Conservation (phyloP, 2,113 vertebrate genomes). For the Guaruba guarouba region DNA sequence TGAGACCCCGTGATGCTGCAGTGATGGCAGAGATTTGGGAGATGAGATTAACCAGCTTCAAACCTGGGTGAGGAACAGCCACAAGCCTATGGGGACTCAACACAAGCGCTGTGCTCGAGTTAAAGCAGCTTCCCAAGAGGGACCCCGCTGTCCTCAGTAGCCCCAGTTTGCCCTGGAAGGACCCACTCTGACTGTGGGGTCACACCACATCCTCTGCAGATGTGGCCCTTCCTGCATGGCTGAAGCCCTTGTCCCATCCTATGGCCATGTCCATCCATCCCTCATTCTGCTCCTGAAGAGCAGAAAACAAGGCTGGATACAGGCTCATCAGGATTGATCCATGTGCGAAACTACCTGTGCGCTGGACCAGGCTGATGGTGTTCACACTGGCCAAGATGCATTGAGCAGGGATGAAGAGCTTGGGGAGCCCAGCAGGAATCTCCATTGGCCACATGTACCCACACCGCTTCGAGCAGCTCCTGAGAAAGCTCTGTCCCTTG, state of each 20-base stretch:
- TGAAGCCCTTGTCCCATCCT: neutral
- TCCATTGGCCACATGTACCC: neutral
- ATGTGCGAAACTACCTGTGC: neutral
- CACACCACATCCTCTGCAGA: neutral
- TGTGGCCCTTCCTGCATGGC: neutral
- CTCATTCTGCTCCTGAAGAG: neutral
- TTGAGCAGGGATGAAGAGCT: neutral
- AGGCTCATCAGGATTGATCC: neutral
- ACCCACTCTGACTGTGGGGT: neutral
- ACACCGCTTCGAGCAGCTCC: neutral
- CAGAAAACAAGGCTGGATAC: neutral
- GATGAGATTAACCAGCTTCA: neutral
- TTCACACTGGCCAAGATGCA: rapidly evolving
- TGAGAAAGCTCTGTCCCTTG: neutral
- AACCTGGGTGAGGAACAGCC: neutral
- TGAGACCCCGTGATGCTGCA: neutral
- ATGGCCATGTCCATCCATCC: neutral
- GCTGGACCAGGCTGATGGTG: neutral
- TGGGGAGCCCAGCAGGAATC: neutral
- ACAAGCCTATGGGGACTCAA: rapidly evolving
- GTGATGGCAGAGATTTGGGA: neutral
- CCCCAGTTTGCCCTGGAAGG: neutral
- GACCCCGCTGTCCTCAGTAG: rapidly evolving
- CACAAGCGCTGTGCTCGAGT: rapidly evolving
- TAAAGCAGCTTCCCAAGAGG: neutral